phyloP scores from a whole-genome alignment of 2,888 invertebrate genomes.

The Microctonus brassicae region DNA sequence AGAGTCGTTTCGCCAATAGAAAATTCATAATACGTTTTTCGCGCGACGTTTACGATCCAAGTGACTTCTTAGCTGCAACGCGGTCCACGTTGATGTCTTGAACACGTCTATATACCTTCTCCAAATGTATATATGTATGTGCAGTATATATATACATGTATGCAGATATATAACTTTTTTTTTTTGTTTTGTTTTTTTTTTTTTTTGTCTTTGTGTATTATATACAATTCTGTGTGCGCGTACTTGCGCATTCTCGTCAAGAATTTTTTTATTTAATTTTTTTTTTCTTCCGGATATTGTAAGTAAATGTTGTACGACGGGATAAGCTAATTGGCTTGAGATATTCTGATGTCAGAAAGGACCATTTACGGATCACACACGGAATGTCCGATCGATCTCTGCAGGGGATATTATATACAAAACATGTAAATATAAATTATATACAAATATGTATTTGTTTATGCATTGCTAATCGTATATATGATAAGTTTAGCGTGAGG shows the following conservation, averaged over 20 bases:
- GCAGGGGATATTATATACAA: constrained; percentile 10
- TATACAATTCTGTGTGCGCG: neutral
- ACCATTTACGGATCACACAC: constrained; percentile 11
- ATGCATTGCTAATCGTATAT: neutral
- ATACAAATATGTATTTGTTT: neutral
- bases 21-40: constrained; percentile 58
- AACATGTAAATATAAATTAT: neutral
- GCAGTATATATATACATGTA: too few relatives aligned
- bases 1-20: constrained; percentile 50
- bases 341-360: constrained; percentile 7
- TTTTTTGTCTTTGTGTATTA: neutral
- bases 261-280: neutral
- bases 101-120: constrained; percentile 1
- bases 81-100: neutral
- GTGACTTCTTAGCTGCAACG: constrained; percentile 12
- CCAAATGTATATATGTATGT: neutral
- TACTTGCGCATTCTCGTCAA: constrained; percentile 6
- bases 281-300: neutral
- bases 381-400: constrained; percentile 19
- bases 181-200: neutral
- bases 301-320: neutral
- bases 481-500: neutral
- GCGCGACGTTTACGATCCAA: constrained; percentile 27
- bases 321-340: constrained; percentile 17
- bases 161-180: neutral